Percentiles rank a stretch among this genome's conserved stretches.
Evolutionary conservation across 2,888 invertebrate species (phyloP).

Genomic region (Callimorpha dominula): DNA sequence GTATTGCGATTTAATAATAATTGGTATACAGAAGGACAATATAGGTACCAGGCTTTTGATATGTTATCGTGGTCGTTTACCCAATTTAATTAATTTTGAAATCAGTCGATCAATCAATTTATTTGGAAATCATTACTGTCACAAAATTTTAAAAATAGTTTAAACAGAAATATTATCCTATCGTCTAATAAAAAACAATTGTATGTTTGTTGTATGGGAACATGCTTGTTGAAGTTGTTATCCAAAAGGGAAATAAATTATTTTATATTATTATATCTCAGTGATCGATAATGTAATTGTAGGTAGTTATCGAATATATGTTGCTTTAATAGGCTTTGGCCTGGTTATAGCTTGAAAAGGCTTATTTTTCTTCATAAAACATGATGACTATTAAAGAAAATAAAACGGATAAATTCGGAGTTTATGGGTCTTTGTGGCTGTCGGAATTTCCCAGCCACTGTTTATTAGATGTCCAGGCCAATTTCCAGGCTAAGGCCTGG

Average conservation of each 20-base stretch:
- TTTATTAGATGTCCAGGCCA: conserved; percentile 5
- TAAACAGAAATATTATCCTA: background rate
- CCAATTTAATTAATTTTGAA: no score
- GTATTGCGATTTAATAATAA: no score
- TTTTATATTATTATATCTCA: conserved; percentile 24
- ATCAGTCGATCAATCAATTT: background rate
- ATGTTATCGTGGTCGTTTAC: no score
- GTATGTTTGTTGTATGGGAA: conserved; percentile 29
- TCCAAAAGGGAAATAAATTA: conserved; percentile 33
- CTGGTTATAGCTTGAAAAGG: background rate
- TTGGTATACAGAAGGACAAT: no score
- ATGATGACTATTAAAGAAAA: background rate
- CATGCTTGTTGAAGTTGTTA: conserved; percentile 20
- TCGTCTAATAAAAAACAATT: conserved; percentile 17
- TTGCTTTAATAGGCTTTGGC: conserved; percentile 19
- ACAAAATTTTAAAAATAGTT: no score
- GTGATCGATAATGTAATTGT: conserved; percentile 22
- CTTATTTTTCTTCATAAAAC: background rate
- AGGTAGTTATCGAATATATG: conserved; percentile 22
- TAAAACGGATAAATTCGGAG: background rate
- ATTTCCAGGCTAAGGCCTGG: conserved; percentile 12
- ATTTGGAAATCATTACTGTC: no score
- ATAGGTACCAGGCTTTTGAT: no score
- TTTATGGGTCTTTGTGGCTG: background rate
- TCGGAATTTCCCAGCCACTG: background rate